Evolutionary conservation across 2,113 vertebrate species (phyloP).

Genomic region (Eidolon helvum): DNA sequence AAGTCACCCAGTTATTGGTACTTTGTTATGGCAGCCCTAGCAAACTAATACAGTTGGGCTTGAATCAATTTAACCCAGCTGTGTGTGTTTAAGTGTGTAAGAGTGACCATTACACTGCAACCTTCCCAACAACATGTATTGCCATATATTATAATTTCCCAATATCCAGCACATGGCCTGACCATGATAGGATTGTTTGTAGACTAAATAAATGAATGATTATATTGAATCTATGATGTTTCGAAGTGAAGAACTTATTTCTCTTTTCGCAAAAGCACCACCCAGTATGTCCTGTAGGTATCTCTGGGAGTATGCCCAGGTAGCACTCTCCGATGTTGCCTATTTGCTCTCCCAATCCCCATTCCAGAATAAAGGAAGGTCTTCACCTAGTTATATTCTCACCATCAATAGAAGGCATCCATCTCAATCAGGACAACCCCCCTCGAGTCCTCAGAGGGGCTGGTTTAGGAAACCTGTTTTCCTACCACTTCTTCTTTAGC

Average conservation of each 20-base stretch:
- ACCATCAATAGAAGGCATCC: neutral
- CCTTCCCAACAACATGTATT: neutral
- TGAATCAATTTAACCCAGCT: neutral
- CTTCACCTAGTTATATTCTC: neutral
- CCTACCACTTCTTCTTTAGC: no score
- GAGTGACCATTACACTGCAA: neutral
- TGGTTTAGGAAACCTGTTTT: neutral
- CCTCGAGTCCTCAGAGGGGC: neutral
- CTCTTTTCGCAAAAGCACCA: neutral
- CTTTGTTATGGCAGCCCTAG: neutral
- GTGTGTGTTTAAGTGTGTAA: neutral
- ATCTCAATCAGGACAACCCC: neutral
- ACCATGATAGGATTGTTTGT: neutral
- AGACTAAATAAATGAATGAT: neutral
- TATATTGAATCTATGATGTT: neutral
- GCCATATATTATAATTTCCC: neutral
- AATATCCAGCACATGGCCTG: neutral
- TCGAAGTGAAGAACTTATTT: neutral
- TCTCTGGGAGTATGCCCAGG: neutral
- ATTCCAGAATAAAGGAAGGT: neutral
- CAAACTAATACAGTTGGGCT: neutral
- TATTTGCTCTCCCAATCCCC: neutral
- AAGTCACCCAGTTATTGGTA: neutral
- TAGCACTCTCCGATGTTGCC: neutral
- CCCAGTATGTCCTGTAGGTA: neutral